A percentile compares a stretch with the other conserved stretches of the same genome.
Conservation (phyloP, 64 coral and sea anemone species). For the Montipora efflorescens region DNA sequence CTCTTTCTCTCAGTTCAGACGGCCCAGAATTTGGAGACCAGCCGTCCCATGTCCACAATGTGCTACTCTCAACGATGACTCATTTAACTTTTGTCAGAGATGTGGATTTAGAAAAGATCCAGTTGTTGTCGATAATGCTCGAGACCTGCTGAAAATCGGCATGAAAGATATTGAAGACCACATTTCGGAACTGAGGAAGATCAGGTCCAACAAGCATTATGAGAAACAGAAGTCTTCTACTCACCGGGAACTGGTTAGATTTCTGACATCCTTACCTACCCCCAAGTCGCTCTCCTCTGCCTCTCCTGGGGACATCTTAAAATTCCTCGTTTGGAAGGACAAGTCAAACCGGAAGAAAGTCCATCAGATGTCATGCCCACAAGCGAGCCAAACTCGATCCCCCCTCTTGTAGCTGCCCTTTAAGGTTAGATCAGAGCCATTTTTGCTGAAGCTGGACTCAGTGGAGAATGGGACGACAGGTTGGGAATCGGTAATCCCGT, state of each 20-base stretch:
- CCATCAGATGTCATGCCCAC: neutral
- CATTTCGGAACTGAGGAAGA: neutral
- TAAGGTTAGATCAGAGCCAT: neutral
- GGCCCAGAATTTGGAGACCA: neutral
- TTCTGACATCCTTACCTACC: neutral
- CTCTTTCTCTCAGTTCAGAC: constrained; percentile 9
- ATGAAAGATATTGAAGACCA: neutral
- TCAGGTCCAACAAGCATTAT: neutral
- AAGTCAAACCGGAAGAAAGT: neutral
- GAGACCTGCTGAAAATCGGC: neutral
- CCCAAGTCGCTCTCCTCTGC: constrained; percentile 28
- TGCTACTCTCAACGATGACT: constrained; percentile 23
- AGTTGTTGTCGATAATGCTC: neutral
- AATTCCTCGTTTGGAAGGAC: constrained; percentile 39
- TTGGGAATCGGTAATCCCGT: too few species aligned
- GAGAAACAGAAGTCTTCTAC: neutral
- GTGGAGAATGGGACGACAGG: too few species aligned
- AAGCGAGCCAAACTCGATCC: neutral
- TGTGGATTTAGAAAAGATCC: constrained; percentile 20
- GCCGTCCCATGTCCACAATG: neutral
- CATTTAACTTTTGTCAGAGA: constrained; percentile 17
- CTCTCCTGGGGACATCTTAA: neutral
- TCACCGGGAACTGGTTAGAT: neutral
- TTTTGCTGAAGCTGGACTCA: too few species aligned
- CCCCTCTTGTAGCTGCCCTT: constrained; percentile 20